Evolutionary conservation across 1,140 invertebrate genomes (phyloP).

Genomic region (Zaprionus africanus): DNA sequence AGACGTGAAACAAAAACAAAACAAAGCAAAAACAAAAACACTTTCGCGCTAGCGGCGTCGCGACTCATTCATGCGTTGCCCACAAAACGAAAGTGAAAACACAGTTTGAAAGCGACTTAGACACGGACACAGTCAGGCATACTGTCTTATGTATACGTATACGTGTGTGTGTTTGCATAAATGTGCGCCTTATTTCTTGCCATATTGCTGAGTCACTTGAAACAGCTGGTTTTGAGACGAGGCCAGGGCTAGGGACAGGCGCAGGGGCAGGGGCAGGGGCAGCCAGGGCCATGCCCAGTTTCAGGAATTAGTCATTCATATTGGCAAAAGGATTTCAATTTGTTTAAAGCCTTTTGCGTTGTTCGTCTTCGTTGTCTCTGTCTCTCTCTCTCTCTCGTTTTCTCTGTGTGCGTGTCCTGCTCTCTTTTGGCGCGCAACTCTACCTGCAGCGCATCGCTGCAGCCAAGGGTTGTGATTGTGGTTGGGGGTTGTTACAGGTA

Average conservation of each 20-base stretch:
- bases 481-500: conserved; percentile 29
- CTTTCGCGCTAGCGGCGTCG: conserved; percentile 53
- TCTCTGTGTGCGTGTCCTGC: background rate
- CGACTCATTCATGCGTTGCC: conserved; percentile 55
- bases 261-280: background rate
- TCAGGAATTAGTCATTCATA: conserved; percentile 53
- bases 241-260: too few species aligned
- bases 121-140: conserved; percentile 9
- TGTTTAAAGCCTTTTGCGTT: conserved; percentile 6
- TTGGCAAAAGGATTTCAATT: conserved; percentile 7
- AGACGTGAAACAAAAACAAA: conserved; percentile 40
- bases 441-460: background rate
- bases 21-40: conserved; percentile 55
- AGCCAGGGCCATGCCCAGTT: background rate
- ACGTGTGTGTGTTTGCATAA: conserved; percentile 22
- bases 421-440: conserved; percentile 2
- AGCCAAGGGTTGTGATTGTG: conserved; percentile 38
- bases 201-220: conserved; percentile 55
- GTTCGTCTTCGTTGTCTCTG: background rate
- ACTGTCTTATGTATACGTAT: conserved; percentile 10
- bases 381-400: background rate
- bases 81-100: conserved; percentile 73
- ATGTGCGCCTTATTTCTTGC: conserved; percentile 10
- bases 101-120: conserved; percentile 61
- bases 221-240: conserved; percentile 53